Evolutionary conservation across 2,888 invertebrate genomes (phyloP).

Genomic region (Dolomedes plantarius): DNA sequence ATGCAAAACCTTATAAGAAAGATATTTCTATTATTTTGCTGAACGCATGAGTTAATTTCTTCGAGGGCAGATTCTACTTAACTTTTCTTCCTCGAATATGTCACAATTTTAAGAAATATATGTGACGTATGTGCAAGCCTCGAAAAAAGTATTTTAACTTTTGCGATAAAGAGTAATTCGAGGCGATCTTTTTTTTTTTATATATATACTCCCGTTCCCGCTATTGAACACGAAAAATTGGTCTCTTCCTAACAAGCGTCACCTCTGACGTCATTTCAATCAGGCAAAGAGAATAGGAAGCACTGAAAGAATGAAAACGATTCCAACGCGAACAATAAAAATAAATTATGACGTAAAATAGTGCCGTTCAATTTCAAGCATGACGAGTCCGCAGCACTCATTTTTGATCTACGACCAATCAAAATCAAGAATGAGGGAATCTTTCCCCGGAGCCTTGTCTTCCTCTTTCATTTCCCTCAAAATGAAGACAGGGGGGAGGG

Average conservation of each 20-base stretch:
- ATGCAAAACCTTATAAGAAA: too few species aligned
- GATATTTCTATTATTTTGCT: too few species aligned
- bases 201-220: background rate
- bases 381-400: constrained; percentile 30
- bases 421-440: constrained; percentile 62
- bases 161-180: background rate
- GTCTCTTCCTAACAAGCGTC: background rate
- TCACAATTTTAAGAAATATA: too few species aligned
- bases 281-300: background rate
- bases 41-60: too few species aligned
- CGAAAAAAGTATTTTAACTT: background rate
- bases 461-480: background rate
- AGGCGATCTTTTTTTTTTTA: too few species aligned
- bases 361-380: constrained; percentile 68
- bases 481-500: constrained; percentile 34
- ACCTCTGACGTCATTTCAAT: constrained; percentile 1
- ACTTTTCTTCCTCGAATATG: too few species aligned
- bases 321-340: constrained; percentile 25
- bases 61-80: too few species aligned
- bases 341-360: constrained; percentile 69
- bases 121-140: too few species aligned
- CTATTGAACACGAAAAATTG: background rate
- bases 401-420: constrained; percentile 70
- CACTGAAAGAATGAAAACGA: background rate
- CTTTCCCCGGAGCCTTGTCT: constrained; percentile 20